A percentile compares a stretch with the other conserved stretches of the same genome.
These are phyloP conservation scores for Calameuta filiformis DNA, from an alignment of 2,888 invertebrate species.

Conservation along the genomic window DNA sequence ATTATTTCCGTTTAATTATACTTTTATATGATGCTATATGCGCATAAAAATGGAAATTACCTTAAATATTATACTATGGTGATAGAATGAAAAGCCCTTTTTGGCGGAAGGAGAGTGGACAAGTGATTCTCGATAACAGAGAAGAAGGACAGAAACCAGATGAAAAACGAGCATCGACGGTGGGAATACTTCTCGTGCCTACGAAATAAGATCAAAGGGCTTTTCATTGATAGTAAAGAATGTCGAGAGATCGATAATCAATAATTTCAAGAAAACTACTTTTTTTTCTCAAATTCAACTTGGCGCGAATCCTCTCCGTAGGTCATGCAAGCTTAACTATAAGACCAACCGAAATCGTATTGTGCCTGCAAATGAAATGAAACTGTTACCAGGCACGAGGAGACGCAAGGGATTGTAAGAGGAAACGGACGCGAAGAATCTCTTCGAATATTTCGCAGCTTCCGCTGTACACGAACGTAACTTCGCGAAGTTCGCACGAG, in stretches of 20 bases:
- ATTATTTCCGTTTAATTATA: neutral
- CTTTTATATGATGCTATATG: neutral
- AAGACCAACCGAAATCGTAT: neutral
- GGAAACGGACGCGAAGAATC: neutral
- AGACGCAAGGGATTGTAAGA: neutral
- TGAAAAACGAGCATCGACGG: neutral
- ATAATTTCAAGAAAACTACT: neutral
- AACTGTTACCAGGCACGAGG: neutral
- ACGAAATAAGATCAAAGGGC: neutral
- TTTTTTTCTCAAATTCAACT: neutral
- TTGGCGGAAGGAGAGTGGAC: neutral
- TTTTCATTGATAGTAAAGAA: neutral
- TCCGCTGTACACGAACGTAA: neutral
- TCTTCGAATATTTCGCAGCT: neutral
- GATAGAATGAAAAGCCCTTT: neutral
- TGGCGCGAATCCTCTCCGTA: too few species aligned
- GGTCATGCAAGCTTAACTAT: neutral
- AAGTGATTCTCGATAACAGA: neutral
- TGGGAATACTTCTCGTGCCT: neutral
- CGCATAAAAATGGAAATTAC: neutral
- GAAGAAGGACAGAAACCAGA: neutral
- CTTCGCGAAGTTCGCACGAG: neutral
- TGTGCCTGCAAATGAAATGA: neutral
- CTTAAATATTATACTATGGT: neutral
- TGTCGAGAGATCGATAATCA: neutral